phyloP scores from a whole-genome alignment of 2,113 vertebrate species.

The Acrocephalus kingi region DNA sequence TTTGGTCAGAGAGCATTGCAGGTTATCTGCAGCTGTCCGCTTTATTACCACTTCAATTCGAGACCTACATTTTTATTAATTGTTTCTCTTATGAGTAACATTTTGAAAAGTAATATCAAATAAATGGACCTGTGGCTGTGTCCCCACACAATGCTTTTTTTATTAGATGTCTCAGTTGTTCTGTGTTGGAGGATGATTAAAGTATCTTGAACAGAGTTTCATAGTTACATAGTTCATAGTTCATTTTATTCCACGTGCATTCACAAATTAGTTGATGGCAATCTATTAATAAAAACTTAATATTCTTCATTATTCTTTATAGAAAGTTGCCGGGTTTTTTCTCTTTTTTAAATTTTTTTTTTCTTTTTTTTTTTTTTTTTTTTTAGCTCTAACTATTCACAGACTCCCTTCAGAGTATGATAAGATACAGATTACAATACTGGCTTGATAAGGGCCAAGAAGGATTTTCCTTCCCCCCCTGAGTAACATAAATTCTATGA shows the following conservation, averaged over 20 bases:
- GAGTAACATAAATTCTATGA: not conserved
- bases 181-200: constrained; percentile 24
- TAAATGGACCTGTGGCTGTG: constrained; percentile 7
- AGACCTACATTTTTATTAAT: constrained; percentile 43
- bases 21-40: constrained; percentile 32
- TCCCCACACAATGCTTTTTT: constrained; percentile 9
- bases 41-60: not conserved
- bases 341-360: too few relatives aligned
- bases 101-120: constrained; percentile 41
- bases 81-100: constrained; percentile 43
- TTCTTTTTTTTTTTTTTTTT: not conserved
- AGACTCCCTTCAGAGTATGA: not conserved
- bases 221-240: not conserved
- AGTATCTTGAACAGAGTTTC: constrained; percentile 15
- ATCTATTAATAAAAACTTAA: constrained; percentile 60
- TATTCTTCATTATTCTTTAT: not conserved
- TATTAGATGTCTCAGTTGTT: constrained; percentile 41
- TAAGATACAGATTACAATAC: not conserved
- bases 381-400: not conserved
- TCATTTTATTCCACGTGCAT: constrained; percentile 23
- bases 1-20: not conserved
- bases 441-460: not conserved
- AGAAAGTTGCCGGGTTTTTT: not conserved
- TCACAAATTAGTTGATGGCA: constrained; percentile 54
- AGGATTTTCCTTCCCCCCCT: not conserved